phyloP scores from a whole-genome alignment of 1,140 invertebrate species.

The Antheraea mylitta region DNA sequence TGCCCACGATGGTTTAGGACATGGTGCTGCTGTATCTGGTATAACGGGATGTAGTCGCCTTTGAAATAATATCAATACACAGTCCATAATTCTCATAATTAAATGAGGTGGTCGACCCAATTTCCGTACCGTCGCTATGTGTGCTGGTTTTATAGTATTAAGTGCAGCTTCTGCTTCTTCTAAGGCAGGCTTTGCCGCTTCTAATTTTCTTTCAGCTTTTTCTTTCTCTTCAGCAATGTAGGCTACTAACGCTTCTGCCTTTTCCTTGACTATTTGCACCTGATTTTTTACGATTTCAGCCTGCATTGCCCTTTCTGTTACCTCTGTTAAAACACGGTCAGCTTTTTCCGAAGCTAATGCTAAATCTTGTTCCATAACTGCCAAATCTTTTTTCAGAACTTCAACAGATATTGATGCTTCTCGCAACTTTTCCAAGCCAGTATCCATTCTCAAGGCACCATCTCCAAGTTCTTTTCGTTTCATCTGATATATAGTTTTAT shows the following conservation, averaged over 20 bases:
- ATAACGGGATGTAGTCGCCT: slow-evolving; percentile 90
- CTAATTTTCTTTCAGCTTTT: slow-evolving; percentile 93
- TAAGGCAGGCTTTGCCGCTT: slow-evolving; percentile 93
- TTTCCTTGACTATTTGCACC: slow-evolving; percentile 96
- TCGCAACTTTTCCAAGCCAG: slow-evolving; percentile 94
- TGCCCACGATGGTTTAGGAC: slow-evolving; percentile 96
- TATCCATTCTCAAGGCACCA: slow-evolving; percentile 95
- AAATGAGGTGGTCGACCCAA: slow-evolving; percentile 96
- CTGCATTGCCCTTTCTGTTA: slow-evolving; percentile 94
- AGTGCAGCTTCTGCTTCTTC: slow-evolving; percentile 97
- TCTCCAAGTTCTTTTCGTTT: slow-evolving; percentile 94
- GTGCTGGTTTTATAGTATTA: slow-evolving; percentile 97
- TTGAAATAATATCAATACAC: slow-evolving; percentile 96
- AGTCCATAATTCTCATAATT: slow-evolving; percentile 99
- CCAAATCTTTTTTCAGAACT: slow-evolving; percentile 93
- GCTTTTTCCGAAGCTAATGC: slow-evolving; percentile 93
- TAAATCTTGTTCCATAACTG: slow-evolving; percentile 95
- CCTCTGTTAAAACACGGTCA: slow-evolving; percentile 91
- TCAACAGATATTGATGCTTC: slow-evolving; percentile 96
- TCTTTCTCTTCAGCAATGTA: slow-evolving; percentile 95
- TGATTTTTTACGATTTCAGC: slow-evolving; percentile 97
- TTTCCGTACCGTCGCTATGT: slow-evolving; percentile 97
- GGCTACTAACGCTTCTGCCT: slow-evolving; percentile 94
- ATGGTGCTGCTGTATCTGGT: slow-evolving; percentile 88
- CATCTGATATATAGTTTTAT: slow-evolving; percentile 95